Conservation (phyloP, 2,888 invertebrate species). For the Plusia festucae region DNA sequence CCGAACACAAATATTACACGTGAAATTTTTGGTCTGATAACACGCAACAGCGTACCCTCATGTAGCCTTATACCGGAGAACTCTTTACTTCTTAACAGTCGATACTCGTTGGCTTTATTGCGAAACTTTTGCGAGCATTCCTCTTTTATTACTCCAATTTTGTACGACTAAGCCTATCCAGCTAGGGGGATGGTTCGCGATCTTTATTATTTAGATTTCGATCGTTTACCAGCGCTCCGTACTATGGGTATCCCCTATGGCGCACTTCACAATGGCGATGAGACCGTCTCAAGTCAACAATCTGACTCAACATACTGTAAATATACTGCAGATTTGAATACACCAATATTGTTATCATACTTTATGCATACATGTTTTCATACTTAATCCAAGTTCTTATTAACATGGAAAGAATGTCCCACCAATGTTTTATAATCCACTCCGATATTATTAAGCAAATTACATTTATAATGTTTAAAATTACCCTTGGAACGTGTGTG, state of each 20-base stretch:
- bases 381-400: conserved; percentile 47
- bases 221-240: conserved; percentile 67
- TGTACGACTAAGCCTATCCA: conserved; percentile 87
- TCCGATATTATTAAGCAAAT: conserved; percentile 44
- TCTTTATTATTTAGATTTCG: conserved; percentile 88
- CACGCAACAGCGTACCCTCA: conserved; percentile 54
- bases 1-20: conserved; percentile 42
- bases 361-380: conserved; percentile 34
- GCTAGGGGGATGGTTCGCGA: conserved; percentile 70
- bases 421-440: conserved; percentile 44
- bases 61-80: conserved; percentile 65
- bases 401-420: conserved; percentile 33
- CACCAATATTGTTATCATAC: conserved; percentile 38
- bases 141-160: conserved; percentile 89
- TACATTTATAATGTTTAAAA: conserved; percentile 54
- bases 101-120: conserved; percentile 89
- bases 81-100: conserved; percentile 89
- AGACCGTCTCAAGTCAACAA: conserved; percentile 50
- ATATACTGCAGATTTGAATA: conserved; percentile 50
- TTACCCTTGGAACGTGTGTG: conserved; percentile 35
- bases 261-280: conserved; percentile 53
- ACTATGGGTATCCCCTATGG: conserved; percentile 59
- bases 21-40: conserved; percentile 53
- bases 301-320: conserved; percentile 52
- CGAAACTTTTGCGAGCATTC: conserved; percentile 88